Base-by-base conservation (phyloP, 2,888 invertebrate genomes). In the Hypena proboscidalis region DNA sequence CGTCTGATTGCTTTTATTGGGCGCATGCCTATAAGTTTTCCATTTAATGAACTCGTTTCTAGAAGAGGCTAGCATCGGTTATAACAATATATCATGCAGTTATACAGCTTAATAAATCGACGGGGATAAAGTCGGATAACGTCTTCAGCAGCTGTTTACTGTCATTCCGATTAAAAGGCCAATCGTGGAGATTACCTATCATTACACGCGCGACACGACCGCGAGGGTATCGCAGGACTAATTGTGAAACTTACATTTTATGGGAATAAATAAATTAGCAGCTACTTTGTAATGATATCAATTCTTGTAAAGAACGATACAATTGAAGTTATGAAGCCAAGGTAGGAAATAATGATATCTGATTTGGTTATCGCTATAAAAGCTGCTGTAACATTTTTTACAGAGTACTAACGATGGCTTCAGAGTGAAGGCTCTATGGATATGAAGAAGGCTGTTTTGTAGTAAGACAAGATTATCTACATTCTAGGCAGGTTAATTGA, bases 31-130 rank as follows among this genome's bases (percentile, higher is more conserved):
- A 57, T 70, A 70, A 59, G 50, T 74, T 67, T 68, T 63, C 66
- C 58, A 70, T 76, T 79, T 80, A 79, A 77, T 80, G 73, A 77
- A 82, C 78, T 77, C 73, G 80, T 78, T 73, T 66, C 55, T 45
- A 46, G 56, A 57, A 56, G 44, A 58, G 58, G 47, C 62, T 59
- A 54, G 59, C 55, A 45, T 45, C 38, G 43, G 57, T 58, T 63
- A 64, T 68, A 70, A 64, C 52, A 53, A 51, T 55, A 53, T 54
- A 61, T 61, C 54, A 66, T 60, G 50, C 49, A 55, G 54, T 51
- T 62, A 58, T 52, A 60, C 43, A 54, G 59, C 58, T 63, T 63
- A 68, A 70, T 73, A 70, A 73, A 68, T 66, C 66, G 58, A 58
- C 37, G 51, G 58, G 65, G 49, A 72, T 74, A 68, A 70, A 67